These are phyloP conservation scores for Dichetophora obliterata DNA, from an alignment of 2,888 invertebrate species.

Conservation along the genomic window DNA sequence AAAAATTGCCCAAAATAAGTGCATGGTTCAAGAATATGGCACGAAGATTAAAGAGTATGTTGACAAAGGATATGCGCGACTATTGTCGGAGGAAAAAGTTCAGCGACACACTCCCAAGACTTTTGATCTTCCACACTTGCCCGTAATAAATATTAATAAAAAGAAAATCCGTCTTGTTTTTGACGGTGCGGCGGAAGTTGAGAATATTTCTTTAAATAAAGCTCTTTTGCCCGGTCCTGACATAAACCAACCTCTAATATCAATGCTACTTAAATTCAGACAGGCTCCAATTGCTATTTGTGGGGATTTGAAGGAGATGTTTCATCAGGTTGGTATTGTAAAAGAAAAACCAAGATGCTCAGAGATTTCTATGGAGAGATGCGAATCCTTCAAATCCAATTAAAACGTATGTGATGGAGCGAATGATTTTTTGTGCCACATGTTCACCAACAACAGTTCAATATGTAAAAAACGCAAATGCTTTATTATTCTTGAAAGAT, in stretches of 20 bases:
- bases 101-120: not conserved
- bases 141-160: not conserved
- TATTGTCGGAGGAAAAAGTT: not conserved
- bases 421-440: not conserved
- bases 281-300: too few species aligned
- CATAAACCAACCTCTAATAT: constrained; percentile 27
- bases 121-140: not conserved
- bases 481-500: not conserved
- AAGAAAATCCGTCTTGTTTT: not conserved
- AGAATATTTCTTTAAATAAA: not conserved
- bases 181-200: not conserved
- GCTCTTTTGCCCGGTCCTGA: not conserved
- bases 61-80: too few species aligned
- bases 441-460: constrained; percentile 5
- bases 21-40: constrained; percentile 3
- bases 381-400: not conserved
- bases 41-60: not conserved
- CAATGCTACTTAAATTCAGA: not conserved
- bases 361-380: not conserved
- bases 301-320: too few species aligned
- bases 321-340: not conserved
- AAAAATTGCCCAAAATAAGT: constrained; percentile 24
- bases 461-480: constrained; percentile 16
- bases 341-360: not conserved
- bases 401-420: not conserved